phyloP scores from a whole-genome alignment of 2,888 invertebrate species.

The Euphydryas editha region DNA sequence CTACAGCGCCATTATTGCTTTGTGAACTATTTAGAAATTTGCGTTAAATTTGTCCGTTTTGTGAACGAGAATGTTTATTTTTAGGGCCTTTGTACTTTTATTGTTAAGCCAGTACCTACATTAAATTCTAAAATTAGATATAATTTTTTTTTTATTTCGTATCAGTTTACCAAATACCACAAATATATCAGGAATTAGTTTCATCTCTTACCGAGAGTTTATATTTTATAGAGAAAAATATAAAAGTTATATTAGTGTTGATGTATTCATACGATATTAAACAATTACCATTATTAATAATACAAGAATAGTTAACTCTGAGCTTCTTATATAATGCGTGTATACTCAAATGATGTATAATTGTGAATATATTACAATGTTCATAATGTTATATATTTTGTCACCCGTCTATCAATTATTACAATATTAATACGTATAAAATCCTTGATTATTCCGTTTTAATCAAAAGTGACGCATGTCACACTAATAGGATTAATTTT shows the following conservation, averaged over 20 bases:
- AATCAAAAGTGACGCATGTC: conserved; percentile 55
- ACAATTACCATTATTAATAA: too few relatives aligned
- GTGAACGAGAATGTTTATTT: neutral
- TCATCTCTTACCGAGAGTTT: too few relatives aligned
- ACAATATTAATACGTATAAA: conserved; percentile 5
- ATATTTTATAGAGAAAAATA: too few relatives aligned
- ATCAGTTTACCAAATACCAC: neutral
- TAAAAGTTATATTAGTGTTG: too few relatives aligned
- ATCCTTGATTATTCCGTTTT: conserved; percentile 40
- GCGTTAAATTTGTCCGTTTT: conserved; percentile 20
- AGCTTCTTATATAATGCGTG: too few relatives aligned
- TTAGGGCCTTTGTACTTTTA: conserved; percentile 6
- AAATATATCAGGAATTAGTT: too few relatives aligned
- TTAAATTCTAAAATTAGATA: neutral
- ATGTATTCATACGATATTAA: too few relatives aligned
- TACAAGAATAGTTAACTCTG: too few relatives aligned
- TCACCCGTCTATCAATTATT: neutral
- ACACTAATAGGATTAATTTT: conserved; percentile 71
- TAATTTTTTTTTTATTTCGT: neutral
- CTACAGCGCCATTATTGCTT: conserved; percentile 24
- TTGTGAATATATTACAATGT: too few relatives aligned
- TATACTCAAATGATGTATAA: too few relatives aligned
- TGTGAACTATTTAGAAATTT: conserved; percentile 17
- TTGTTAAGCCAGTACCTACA: neutral
- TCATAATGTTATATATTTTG: conserved; percentile 3